Evolutionary conservation across 2,113 vertebrate species (phyloP).

Genomic region (Amphilophus citrinellus): DNA sequence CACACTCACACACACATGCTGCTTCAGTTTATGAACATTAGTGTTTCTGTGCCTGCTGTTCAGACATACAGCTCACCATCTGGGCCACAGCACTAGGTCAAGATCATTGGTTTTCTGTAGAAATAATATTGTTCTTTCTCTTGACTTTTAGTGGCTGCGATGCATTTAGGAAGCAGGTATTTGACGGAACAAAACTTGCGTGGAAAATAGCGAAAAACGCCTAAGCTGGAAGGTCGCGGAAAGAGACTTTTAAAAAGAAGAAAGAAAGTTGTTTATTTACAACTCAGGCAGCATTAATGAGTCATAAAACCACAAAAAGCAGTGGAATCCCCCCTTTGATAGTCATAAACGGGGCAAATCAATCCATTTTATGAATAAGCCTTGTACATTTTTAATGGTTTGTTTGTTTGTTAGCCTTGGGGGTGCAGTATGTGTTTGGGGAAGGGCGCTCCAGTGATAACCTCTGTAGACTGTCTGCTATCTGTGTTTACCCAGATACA

Average conservation of each 20-base stretch:
- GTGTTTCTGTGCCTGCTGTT: conserved; percentile 94
- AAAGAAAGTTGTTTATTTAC: conserved; percentile 70
- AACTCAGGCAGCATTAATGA: conserved; percentile 75
- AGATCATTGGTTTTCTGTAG: conserved; percentile 90
- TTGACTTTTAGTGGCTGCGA: conserved; percentile 51
- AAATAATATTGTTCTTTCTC: conserved; percentile 71
- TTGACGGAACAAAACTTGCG: not conserved
- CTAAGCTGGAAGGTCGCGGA: not conserved
- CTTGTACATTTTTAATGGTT: conserved; percentile 82
- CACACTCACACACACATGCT: conserved; percentile 36
- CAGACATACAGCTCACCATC: conserved; percentile 97
- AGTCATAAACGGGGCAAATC: conserved; percentile 78
- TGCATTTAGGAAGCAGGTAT: conserved; percentile 34
- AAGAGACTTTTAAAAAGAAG: conserved; percentile 14
- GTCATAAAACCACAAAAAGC: conserved; percentile 76
- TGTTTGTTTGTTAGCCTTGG: conserved; percentile 82
- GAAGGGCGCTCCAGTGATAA: conserved; percentile 70
- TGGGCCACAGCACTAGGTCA: conserved; percentile 98
- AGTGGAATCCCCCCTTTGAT: conserved; percentile 75
- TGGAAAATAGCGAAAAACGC: conserved; percentile 15
- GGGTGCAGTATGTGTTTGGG: conserved; percentile 73
- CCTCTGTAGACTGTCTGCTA: conserved; percentile 77
- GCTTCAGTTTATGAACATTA: conserved; percentile 89
- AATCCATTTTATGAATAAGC: conserved; percentile 82
- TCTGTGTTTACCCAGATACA: conserved; percentile 80